Evolutionary conservation across 1,140 invertebrate species (phyloP).

Genomic region (Hermatobates lingyangjiaoensis): DNA sequence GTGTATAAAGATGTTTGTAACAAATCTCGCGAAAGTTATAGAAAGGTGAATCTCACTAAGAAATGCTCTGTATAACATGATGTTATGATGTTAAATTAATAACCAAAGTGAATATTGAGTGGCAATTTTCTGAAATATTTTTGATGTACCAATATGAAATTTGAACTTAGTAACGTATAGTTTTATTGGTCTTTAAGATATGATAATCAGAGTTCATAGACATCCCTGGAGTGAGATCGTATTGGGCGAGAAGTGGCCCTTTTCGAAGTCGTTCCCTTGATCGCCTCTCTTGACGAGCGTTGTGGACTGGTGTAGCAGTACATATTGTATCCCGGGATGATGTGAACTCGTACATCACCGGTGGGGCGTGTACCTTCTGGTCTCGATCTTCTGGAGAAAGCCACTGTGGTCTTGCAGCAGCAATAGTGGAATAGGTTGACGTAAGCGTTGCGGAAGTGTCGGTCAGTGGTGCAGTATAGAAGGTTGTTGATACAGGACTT

Average conservation of each 20-base stretch:
- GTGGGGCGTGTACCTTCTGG: constrained; percentile 31
- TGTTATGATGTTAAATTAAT: too few relatives aligned
- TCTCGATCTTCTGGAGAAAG: constrained; percentile 40
- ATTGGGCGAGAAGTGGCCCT: constrained; percentile 23
- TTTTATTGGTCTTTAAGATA: too few relatives aligned
- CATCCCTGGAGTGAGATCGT: constrained; percentile 27
- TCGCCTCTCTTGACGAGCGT: constrained; percentile 14
- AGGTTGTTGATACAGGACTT: constrained; percentile 48
- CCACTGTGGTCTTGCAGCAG: constrained; percentile 60
- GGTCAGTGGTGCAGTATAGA: constrained; percentile 41
- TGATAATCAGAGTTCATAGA: constrained; percentile 37
- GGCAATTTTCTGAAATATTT: too few relatives aligned
- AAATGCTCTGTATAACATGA: too few relatives aligned
- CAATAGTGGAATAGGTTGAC: constrained; percentile 62
- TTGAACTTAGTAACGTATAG: too few relatives aligned
- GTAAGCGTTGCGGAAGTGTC: constrained; percentile 53
- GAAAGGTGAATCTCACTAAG: too few relatives aligned
- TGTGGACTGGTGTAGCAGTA: constrained; percentile 43
- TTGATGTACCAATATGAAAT: too few relatives aligned
- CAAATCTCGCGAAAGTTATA: too few relatives aligned
- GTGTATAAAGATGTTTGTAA: too few relatives aligned
- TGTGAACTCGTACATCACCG: constrained; percentile 52
- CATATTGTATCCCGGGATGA: constrained; percentile 52
- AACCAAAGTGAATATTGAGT: too few relatives aligned
- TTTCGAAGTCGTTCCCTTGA: constrained; percentile 15